Percentiles rank a stretch among this genome's conserved stretches.
Evolutionary conservation across 2,888 invertebrate genomes (phyloP).

Genomic region (Hydriomena furcata): DNA sequence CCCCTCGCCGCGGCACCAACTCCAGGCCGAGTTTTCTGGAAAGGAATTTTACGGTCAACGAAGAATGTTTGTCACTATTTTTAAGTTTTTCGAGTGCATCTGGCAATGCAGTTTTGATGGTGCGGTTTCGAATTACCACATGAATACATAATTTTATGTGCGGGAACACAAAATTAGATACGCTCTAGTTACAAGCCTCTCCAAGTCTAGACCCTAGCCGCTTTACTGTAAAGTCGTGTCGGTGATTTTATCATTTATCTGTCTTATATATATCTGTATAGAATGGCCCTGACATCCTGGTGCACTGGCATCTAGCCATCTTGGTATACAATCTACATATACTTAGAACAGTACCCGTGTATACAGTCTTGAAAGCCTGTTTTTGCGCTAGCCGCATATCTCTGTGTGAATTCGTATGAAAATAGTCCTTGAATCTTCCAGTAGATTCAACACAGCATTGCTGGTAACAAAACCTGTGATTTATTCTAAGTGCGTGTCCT

Average conservation of each 20-base stretch:
- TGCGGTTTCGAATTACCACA: too few relatives aligned
- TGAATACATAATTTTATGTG: too few relatives aligned
- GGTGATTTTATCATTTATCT: conserved; percentile 8
- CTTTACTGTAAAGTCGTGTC: neutral
- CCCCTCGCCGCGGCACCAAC: conserved; percentile 94
- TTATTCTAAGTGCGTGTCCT: conserved; percentile 4
- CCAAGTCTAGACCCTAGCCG: neutral
- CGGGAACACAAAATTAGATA: too few relatives aligned
- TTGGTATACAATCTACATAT: conserved; percentile 18
- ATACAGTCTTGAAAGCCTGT: conserved; percentile 10
- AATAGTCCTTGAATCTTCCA: conserved; percentile 10
- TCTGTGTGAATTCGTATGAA: neutral
- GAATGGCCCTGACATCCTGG: conserved; percentile 26
- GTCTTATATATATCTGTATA: conserved; percentile 16
- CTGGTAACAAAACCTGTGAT: neutral
- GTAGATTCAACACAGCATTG: neutral
- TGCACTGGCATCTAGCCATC: conserved; percentile 27
- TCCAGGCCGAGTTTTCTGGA: conserved; percentile 95
- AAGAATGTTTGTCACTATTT: neutral
- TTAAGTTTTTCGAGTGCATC: neutral
- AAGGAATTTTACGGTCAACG: conserved; percentile 33
- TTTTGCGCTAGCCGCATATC: conserved; percentile 10
- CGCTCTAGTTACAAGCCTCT: too few relatives aligned
- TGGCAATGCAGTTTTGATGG: too few relatives aligned
- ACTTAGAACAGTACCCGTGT: conserved; percentile 12